Conservation (phyloP, 2,113 vertebrate genomes). For the Callionymus lyra region DNA sequence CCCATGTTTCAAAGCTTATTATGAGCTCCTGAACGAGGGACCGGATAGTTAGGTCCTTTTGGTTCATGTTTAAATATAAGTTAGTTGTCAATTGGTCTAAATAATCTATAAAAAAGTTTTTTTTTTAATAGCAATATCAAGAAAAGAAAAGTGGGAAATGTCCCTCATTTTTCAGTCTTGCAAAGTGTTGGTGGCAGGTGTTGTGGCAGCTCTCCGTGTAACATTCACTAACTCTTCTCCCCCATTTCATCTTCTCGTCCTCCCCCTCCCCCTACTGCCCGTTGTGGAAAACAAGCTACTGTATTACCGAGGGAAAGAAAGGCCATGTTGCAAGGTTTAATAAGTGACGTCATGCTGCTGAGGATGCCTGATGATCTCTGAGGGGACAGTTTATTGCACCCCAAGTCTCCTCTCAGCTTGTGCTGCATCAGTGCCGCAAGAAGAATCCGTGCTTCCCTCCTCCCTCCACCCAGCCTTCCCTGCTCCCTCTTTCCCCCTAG, state of each 20-base stretch:
- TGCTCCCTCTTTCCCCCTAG: constrained; percentile 51
- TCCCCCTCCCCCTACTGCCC: constrained; percentile 15
- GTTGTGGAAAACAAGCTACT: constrained; percentile 25
- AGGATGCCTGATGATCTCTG: constrained; percentile 15
- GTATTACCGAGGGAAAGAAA: constrained; percentile 35
- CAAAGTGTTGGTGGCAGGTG: constrained; percentile 52
- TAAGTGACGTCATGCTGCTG: constrained; percentile 25
- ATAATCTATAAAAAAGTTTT: no score
- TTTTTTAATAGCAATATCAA: no score
- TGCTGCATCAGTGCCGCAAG: constrained; percentile 56
- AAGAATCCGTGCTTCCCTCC: constrained; percentile 38
- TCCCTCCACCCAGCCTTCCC: constrained; percentile 27
- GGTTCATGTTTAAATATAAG: no score
- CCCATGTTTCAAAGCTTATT: no score
- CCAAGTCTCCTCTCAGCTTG: constrained; percentile 42
- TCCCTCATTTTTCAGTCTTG: no score
- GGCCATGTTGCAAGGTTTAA: constrained; percentile 21
- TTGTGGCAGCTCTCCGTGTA: constrained; percentile 39
- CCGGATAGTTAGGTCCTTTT: no score
- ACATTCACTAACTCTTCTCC: constrained; percentile 39
- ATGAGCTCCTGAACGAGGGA: no score
- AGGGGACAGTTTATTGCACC: constrained; percentile 29
- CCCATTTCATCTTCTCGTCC: no score
- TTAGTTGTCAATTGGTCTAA: no score
- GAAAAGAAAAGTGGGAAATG: no score